Base-by-base conservation (phyloP, 2,797 vertebrate species). In the Pseudochirops corinnae region DNA sequence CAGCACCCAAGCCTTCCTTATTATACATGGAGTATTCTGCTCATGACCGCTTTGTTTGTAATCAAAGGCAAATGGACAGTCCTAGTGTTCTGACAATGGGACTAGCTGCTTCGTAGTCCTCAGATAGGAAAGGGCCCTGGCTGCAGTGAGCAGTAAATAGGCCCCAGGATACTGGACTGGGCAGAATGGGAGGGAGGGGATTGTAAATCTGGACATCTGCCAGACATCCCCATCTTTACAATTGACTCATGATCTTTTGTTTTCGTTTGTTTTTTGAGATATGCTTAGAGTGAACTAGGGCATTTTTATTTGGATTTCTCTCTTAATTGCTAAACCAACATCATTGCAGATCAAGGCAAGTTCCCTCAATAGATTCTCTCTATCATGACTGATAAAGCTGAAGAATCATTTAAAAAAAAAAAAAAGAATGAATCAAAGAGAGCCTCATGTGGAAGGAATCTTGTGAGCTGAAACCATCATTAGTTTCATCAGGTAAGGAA, bases 11-110 rank as follows among this genome's bases (percentile, higher is more conserved):
- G 95, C 67, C 39, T 90, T 93, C 96, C 92, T 95, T 13, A 11
- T 96, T 96, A 92, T 94, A 74, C 87, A 94, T 24, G 4, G 4
- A 97, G 29, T 96, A 95, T 94, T 98, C 56, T 91, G 56, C 39
- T 93, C 93, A 94, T 97, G 98, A 39, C 39, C 29, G 16, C 13
- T 53, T 12, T 39, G 12, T 55, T 74, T 4, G 31, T 52, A 58
- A 95, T 4, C n/a, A 95, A 90, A 50, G 39, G 91, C 7, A 57
- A 95, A 93, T 26, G 46, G 0, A 55, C 94, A 56, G 91, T 52
- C 29, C 91, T 0, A 0, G 53, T 58, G 91, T 94, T 82, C 13
- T 21, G 31, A 92, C 93, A 74, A 95, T 92, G 96, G 94, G 94
- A 93, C 91, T 93, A 91, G 5, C 39, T 0, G 31, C 4, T 55